Base-by-base conservation (phyloP, 2,797 vertebrate species). In the Cetoscarus ocellatus region DNA sequence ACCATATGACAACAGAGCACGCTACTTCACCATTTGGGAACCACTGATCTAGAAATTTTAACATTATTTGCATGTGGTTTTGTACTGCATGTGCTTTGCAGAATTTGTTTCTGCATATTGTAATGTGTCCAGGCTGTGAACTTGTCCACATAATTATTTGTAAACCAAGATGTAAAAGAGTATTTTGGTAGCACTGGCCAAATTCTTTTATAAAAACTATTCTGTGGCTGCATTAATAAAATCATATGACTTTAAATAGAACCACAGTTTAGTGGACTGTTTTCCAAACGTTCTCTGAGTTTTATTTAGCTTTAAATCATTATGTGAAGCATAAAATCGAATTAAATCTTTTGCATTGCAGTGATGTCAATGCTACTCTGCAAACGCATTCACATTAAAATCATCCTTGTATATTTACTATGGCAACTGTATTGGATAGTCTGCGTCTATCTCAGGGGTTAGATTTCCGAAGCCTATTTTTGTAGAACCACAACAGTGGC, bases 381-480 rank as follows among this genome's bases (percentile, higher is more conserved):
- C 17, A 7, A 15, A 10, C 18, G 36, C 13, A 38, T 36, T 36
- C 34, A 63, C 27, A 34, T 70, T 4, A 53, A 56, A 34, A 62
- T 17, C 38, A 43, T 45, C 44, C 42, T 34, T 44, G 6, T 18
- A 34, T 51, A 45, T 50, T 55, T 42, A 19, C 7, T 51, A n/a
- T 8, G 4, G 50, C 17, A 17, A 10, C 5, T 10, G 3, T 12
- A 43, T 13, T 13, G 10, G 19, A 34, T 12, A 43, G 55, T 65
- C 19, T n/a, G 39, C 10, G 10, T 54, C 8, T 38, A 11, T 43
- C 12, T 48, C 38, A 68, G 62, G 48, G 10, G 15, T 34, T 40
- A 13, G 47, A 10, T 18, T 47, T 52, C 27, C 53, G 17, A 15
- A 61, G 42, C 14, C 53, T 18, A 27, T 18, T 71, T 80, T 42